Conservation (phyloP, 2,797 vertebrate species). For the Sebastes diaconus region DNA sequence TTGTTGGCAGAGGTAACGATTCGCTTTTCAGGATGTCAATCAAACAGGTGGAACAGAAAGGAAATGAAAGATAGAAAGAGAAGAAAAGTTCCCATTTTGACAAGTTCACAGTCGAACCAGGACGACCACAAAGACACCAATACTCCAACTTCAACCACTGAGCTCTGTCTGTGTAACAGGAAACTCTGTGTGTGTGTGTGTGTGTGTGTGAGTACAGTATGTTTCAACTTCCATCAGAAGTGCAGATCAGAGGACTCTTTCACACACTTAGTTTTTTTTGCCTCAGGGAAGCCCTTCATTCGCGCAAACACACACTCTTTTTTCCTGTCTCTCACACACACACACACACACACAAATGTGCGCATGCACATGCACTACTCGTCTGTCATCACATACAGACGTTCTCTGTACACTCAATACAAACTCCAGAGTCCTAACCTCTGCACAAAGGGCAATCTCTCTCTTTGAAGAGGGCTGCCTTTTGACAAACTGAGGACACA, state of each 20-base stretch:
- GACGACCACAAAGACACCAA: conserved; percentile 40
- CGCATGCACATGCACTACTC: conserved; percentile 25
- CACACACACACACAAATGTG: conserved; percentile 7
- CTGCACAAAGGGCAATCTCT: conserved; percentile 69
- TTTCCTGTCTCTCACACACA: not conserved
- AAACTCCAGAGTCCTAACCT: conserved; percentile 70
- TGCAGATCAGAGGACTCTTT: conserved; percentile 74
- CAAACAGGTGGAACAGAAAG: not conserved
- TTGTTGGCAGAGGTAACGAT: not conserved
- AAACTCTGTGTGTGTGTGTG: conserved; percentile 29
- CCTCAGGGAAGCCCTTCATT: conserved; percentile 63
- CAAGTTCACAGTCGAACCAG: conserved; percentile 49
- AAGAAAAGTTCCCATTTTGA: conserved; percentile 23
- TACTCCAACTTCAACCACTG: conserved; percentile 32
- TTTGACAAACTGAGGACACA: conserved; percentile 58
- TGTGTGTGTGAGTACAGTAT: conserved; percentile 33
- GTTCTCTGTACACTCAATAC: conserved; percentile 59
- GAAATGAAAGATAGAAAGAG: not conserved
- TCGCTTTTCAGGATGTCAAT: not conserved
- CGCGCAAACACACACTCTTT: not conserved
- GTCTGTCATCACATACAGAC: conserved; percentile 66
- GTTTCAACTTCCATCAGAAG: conserved; percentile 73
- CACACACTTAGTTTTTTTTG: conserved; percentile 56
- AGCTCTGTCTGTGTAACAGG: conserved; percentile 56
- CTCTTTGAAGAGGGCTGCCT: conserved; percentile 77